phyloP scores from a whole-genome alignment of 2,888 invertebrate species.

The Isotomurus palustris region DNA sequence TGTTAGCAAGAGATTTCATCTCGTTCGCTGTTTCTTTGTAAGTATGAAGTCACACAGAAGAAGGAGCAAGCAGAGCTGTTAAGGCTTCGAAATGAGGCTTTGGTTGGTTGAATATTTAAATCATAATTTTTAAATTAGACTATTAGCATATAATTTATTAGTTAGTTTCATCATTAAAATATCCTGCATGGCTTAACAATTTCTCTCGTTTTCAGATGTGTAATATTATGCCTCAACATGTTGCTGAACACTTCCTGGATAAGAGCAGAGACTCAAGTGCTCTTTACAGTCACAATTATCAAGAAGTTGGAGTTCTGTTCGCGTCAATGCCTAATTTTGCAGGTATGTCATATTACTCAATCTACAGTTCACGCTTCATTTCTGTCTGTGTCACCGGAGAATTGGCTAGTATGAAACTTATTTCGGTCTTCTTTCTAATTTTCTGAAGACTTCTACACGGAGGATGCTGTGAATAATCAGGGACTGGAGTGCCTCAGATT shows the following conservation, averaged over 20 bases:
- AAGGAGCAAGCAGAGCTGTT: slow-evolving; percentile 2
- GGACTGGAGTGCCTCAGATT: slow-evolving; percentile 11
- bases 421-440: background rate
- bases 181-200: too few species aligned
- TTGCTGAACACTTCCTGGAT: slow-evolving; percentile 5
- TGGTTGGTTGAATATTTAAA: slow-evolving; percentile 1
- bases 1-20: background rate
- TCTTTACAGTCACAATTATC: slow-evolving; percentile 5
- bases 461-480: slow-evolving; percentile 14
- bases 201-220: background rate
- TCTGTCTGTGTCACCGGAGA: too few species aligned
- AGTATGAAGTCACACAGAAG: background rate
- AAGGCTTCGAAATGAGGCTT: slow-evolving; percentile 3
- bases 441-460: slow-evolving; percentile 12
- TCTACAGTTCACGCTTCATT: too few species aligned
- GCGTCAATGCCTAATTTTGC: slow-evolving; percentile 11
- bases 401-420: too few species aligned
- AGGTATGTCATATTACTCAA: background rate
- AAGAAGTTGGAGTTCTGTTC: slow-evolving; percentile 9
- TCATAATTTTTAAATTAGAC: too few species aligned
- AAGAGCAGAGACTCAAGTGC: background rate
- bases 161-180: too few species aligned
- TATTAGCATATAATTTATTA: background rate
- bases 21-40: slow-evolving; percentile 1
- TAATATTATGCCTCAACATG: slow-evolving; percentile 10